Base-by-base conservation (phyloP, 2,797 vertebrate species). In the Enteromius unitaeniatus region DNA sequence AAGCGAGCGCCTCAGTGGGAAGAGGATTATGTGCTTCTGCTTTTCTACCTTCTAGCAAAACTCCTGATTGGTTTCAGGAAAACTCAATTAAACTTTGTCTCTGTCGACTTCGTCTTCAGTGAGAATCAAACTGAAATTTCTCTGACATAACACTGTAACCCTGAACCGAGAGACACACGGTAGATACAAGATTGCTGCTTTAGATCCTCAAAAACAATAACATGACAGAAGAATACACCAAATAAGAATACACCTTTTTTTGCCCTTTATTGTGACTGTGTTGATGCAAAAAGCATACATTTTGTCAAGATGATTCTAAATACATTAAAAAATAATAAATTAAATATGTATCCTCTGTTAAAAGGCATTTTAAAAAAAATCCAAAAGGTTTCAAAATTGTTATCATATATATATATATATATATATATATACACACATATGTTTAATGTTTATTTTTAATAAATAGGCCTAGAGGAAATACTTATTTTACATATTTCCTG, bases 1-100 rank as follows among this genome's bases (percentile, higher is more conserved):
- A 70, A 84, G 86, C 51, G 51, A 82, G 84, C n/a, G 77, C 81
- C 82, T 87, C 84, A 80, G 55, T 81, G 85, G 84, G 80, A 85
- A 87, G 55, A 76, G 87, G 89, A 88, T 90, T 88, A 86, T 77
- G 72, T 83, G 81, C 82, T 79, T 77, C 78, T 67, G 77, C 87
- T 77, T 49, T 81, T 74, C 73, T 82, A 86, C 85, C 86, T 87
- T 87, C 84, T 77, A 86, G 87, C 78, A 47, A 69, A 64, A 87
- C 75, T 81, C 86, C 79, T 83, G 62, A 85, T 79, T 73, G 79
- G 84, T 82, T 78, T 86, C 86, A 73, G 78, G 85, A 85, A 81
- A 88, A 88, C 84, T 87, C 78, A 86, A 87, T 85, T 88, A 87
- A 87, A 89, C 86, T 86, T 85, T 70, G 74, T 84, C 83, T 84